Evolutionary conservation across 2,888 invertebrate species (phyloP), one percentile per base, ranked within the genome.

Genomic region (Halocaridina rubra): DNA sequence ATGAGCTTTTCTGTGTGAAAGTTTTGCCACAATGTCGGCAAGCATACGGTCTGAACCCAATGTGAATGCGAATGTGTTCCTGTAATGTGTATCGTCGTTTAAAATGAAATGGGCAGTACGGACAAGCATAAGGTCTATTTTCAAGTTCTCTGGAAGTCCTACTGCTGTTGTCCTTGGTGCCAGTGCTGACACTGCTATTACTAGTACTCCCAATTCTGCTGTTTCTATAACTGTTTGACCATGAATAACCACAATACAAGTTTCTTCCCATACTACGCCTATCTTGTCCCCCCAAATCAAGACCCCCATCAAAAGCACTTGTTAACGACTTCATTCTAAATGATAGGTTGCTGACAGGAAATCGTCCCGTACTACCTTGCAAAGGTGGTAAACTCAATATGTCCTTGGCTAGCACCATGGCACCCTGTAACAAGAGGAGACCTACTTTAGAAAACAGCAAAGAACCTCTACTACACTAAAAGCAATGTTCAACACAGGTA

Each of bases 341-440:
- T 59, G 82, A 82, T 32, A 82, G 77, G 82, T 69, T 71, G 82
- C 71, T 71, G 46, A 64, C 82, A 53, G 82, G 67, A 71, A 69
- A 59, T 64, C 69, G 69, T 76, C 82, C 82, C 82, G 77, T 67
- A 82, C 33, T 82, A 82, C 77, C 82, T 76, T 82, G 82, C 64
- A 82, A 82, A 67, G 82, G 71, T 53, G 71, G 59, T 71, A 82
- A 76, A 77, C 67, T 71, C 82, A 82, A 67, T 76, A 82, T 77
- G 82, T 82, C 82, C 82, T 82, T 82, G 71, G 82, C 61, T 77
- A 77, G 82, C 77, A 82, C 76, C 84, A 84, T 32, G 74, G 33
- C 84, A 57, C 84, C 84, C 84, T 84, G 84, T 78, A 84, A 84
- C 84, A 79, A 84, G 84, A 84, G 79, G 79, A 78, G 84, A 84